Percentiles rank a stretch among this genome's conserved stretches.
Evolutionary conservation across 2,888 invertebrate genomes (phyloP).

Genomic region (Mesoligia furuncula): DNA sequence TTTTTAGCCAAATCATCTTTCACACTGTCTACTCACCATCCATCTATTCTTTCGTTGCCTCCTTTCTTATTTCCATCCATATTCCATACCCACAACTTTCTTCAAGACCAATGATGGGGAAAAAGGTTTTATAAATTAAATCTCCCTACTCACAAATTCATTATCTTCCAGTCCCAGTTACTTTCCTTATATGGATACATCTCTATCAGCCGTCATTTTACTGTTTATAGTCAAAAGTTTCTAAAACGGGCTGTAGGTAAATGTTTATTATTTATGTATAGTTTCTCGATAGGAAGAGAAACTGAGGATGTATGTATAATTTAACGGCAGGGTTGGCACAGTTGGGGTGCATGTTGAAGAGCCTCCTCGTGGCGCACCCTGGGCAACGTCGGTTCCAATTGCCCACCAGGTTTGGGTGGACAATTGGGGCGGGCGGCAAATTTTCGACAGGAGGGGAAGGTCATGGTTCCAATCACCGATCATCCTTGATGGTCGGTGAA

Average conservation of each 20-base stretch:
- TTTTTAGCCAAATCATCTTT: not conserved
- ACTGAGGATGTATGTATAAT: conserved; percentile 3
- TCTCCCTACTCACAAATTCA: not conserved
- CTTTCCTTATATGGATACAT: not conserved
- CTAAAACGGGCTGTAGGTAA: not conserved
- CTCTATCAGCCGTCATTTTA: not conserved
- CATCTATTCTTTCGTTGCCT: not conserved
- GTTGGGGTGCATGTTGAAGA: too few species aligned
- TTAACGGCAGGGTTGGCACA: too few species aligned
- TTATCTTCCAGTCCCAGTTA: not conserved
- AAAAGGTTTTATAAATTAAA: not conserved
- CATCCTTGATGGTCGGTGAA: too few species aligned
- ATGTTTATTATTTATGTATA: conserved; percentile 2
- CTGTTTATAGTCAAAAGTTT: not conserved
- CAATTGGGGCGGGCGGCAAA: too few species aligned
- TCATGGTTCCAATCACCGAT: too few species aligned
- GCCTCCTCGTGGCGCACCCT: too few species aligned
- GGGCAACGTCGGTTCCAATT: too few species aligned
- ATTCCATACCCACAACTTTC: not conserved
- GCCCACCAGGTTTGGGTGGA: too few species aligned
- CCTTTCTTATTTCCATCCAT: not conserved
- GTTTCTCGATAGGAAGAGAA: not conserved
- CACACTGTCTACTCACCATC: not conserved
- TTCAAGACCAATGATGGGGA: not conserved
- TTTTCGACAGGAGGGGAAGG: too few species aligned